Evolutionary conservation across 1,140 invertebrate species (phyloP), one percentile per base, ranked within the genome.

Genomic region (Euwallacea fornicatus): DNA sequence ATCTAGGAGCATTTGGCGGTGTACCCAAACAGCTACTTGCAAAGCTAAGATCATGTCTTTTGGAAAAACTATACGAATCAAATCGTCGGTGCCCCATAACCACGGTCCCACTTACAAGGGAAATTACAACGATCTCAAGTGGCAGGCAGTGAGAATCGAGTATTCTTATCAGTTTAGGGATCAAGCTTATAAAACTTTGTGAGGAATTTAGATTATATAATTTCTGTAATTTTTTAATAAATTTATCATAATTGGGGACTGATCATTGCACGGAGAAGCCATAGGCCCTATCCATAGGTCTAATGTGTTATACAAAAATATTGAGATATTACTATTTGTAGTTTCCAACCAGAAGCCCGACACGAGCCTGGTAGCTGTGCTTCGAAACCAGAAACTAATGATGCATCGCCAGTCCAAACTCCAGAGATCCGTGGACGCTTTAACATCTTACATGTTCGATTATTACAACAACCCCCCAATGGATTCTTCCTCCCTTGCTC

Each of bases 1-100:
- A 58, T 59, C 46, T 9, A 56, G 44, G 42, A 72, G 62, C 15
- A 66, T 63, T 65, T 75, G 74, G 74, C 54, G 70, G 21, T 75
- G 74, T 60, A 64, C 44, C 41, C 54, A 66, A 42, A 67, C 42
- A 3, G 55, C 54, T 41, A 66, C 16, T 53, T 75, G 74, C 46
- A 75, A 68, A 59, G 74, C 66, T 10, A 68, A 54, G 16, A 63
- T 47, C 41, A 69, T 69, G 56, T 65, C 70, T 7, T 72, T 58
- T 46, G 69, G 70, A 47, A 69, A 69, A 58, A 53, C 58, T 60
- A 56, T 73, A 7, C 42, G 61, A 11, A 66, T 73, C 7, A 70
- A 61, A 42, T 69, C 67, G 0, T 69, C 67, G 9, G 67, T 69
- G 7, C 16, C 9, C 42, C 72, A 73, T 42, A 70, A 69, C 15